Percentiles rank a stretch among this genome's conserved stretches.
Evolutionary conservation across 1,140 invertebrate species (phyloP).

Genomic region (Helicorthomorpha holstii): DNA sequence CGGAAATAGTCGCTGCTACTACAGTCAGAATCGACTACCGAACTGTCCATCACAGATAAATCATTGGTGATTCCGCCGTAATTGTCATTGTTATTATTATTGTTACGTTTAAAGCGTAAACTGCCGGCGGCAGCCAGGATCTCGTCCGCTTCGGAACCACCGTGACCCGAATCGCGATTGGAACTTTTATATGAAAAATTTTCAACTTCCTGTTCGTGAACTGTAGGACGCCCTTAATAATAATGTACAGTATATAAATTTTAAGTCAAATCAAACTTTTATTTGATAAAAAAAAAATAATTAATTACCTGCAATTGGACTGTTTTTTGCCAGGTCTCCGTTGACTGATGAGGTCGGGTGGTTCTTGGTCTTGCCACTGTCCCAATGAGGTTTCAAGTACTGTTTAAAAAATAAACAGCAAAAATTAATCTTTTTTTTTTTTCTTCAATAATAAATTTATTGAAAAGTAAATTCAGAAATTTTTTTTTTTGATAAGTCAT

Average conservation of each 20-base stretch:
- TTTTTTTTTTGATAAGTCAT: too few species aligned
- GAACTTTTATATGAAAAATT: constrained; percentile 37
- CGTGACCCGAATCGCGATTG: constrained; percentile 41
- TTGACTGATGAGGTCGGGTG: constrained; percentile 1
- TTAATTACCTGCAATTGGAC: background rate
- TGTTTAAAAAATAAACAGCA: background rate
- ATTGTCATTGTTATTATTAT: constrained; percentile 6
- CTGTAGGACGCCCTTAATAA: constrained; percentile 1
- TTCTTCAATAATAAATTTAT: too few species aligned
- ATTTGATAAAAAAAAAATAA: background rate
- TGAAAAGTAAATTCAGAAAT: too few species aligned
- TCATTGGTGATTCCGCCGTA: constrained; percentile 5
- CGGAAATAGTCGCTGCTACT: constrained; percentile 18
- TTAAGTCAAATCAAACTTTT: background rate
- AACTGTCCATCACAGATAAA: constrained; percentile 16
- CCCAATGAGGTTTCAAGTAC: background rate
- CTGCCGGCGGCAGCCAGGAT: constrained; percentile 31
- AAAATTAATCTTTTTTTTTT: too few species aligned
- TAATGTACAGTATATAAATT: constrained; percentile 12
- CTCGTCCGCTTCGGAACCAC: constrained; percentile 43
- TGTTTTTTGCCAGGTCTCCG: background rate
- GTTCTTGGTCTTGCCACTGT: constrained; percentile 1
- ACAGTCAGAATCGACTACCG: constrained; percentile 21
- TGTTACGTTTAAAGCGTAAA: constrained; percentile 11
- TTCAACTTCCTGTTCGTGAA: constrained; percentile 8